Percentiles rank a stretch among this genome's conserved stretches.
Conservation (phyloP, 1,140 invertebrate species). For the Trachelipus rathkii region DNA sequence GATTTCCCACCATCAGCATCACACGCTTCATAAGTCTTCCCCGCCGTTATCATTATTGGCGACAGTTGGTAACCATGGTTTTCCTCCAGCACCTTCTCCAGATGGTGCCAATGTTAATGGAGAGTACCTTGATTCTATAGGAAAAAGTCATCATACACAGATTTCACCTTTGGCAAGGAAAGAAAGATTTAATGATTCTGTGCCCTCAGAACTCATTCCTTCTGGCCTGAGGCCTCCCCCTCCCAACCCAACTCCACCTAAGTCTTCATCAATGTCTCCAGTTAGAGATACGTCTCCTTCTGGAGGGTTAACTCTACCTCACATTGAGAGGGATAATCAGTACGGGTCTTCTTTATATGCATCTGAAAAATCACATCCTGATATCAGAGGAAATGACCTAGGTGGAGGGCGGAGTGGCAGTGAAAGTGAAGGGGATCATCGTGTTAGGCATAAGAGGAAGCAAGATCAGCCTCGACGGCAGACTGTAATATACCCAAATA, state of each 20-base stretch:
- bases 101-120: not conserved
- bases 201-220: not conserved
- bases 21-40: not conserved
- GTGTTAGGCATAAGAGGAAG: conserved; percentile 39
- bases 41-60: not conserved
- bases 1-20: no score
- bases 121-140: not conserved
- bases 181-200: not conserved
- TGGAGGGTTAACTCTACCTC: not conserved
- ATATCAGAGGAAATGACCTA: conserved; percentile 21
- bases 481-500: conserved; percentile 40
- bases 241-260: not conserved
- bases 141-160: not conserved
- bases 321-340: not conserved
- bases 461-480: conserved; percentile 43
- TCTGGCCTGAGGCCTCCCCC: not conserved
- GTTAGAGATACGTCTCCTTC: no score
- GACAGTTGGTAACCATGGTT: not conserved
- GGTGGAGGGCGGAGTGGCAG: conserved; percentile 35
- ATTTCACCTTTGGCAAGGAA: not conserved
- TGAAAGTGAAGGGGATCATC: conserved; percentile 40
- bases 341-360: not conserved
- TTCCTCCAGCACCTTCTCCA: not conserved
- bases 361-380: not conserved
- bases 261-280: not conserved